Evolutionary conservation across 2,113 vertebrate species (phyloP), one percentile per base, ranked within the genome.

Genomic region (Catharus fuscescens): DNA sequence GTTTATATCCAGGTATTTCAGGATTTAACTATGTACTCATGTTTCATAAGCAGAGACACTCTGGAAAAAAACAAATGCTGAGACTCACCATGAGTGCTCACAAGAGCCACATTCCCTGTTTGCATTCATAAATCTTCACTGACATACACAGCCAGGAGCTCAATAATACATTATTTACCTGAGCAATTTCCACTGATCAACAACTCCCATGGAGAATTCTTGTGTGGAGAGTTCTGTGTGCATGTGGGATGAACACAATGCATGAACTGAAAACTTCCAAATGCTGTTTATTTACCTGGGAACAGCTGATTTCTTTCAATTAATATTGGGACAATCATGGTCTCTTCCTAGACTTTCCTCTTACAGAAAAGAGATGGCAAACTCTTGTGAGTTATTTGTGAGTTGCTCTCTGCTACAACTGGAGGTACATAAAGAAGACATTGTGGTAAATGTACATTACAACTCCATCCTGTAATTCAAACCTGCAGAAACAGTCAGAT

Each of bases 111-210:
- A 1, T 72, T 89, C 56, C 32, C 65, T 67, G 26, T 59, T 79
- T 77, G 25, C 6, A 21, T 89, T 84, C 65, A 79, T 84, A 81
- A 90, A 81, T 94, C 38, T 89, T 91, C 70, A 36, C 34, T 36
- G 34, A 36, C 34, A 36, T 36, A 36, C 34, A 28, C 12, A 54
- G 34, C 23, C 44, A 24, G 6, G 10, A 52, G 38, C 44, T 89
- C 72, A 81, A 25, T 71, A 56, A 71, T 57, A 32, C 38, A 32
- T 59, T 50, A 71, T 18, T 91, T 48, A 85, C 92, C 73, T 85
- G 57, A 76, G 44, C 21, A 90, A 60, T 71, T 86, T 52, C 34
- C 48, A 32, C 29, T 67, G 78, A 71, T 60, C 42, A 76, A 20
- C 21, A 82, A 15, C 3, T 67, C 31, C 64, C 32, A 14, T 6